These are phyloP conservation scores for Manis javanica DNA, from an alignment of 2,797 vertebrate genomes.

Conservation along the genomic window DNA sequence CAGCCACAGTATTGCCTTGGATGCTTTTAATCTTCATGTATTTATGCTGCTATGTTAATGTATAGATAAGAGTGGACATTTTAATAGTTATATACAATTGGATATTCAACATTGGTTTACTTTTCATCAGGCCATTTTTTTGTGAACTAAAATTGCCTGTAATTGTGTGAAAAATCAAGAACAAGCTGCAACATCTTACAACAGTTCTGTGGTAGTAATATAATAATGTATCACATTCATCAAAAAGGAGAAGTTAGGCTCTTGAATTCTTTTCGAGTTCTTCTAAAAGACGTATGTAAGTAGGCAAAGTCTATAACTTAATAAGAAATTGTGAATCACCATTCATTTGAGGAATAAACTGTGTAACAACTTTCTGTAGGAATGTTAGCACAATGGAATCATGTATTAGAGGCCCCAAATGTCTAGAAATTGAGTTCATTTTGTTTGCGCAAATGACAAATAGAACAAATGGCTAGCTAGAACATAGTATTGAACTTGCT, in stretches of 20 bases:
- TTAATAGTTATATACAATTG: not conserved
- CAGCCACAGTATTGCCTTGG: not conserved
- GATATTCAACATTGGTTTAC: not conserved
- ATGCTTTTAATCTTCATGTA: not conserved
- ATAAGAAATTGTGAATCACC: not conserved
- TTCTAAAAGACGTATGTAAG: not conserved
- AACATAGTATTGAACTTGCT: not conserved
- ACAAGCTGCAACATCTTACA: not conserved
- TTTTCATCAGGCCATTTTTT: slow-evolving; percentile 25
- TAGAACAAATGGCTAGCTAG: not conserved
- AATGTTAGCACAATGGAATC: not conserved
- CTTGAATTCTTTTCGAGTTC: not conserved
- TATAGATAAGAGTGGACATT: not conserved
- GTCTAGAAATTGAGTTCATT: not conserved
- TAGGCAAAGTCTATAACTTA: not conserved
- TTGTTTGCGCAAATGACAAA: not conserved
- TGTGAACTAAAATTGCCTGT: not conserved
- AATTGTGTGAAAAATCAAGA: slow-evolving; percentile 56
- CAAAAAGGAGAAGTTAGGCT: not conserved
- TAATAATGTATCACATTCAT: not conserved
- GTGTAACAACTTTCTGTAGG: not conserved
- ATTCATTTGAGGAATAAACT: not conserved
- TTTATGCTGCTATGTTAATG: not conserved
- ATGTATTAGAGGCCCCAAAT: not conserved
- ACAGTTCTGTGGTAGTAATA: not conserved